Base-by-base conservation (phyloP, 2,797 vertebrate species). In the Mallotus villosus region DNA sequence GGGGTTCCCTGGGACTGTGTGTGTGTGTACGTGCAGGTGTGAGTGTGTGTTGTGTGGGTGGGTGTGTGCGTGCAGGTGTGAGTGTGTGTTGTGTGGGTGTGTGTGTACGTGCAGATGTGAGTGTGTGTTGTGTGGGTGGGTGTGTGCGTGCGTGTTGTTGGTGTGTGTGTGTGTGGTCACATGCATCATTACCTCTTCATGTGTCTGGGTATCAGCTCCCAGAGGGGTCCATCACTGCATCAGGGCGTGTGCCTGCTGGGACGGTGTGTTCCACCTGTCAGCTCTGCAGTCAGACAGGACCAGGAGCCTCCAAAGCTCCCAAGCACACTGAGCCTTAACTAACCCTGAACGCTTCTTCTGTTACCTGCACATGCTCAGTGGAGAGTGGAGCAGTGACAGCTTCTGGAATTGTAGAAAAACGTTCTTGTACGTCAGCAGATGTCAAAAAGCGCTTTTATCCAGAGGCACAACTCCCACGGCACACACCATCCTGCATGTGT, bases 241-340 rank as follows among this genome's bases (percentile, higher is more conserved):
- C 66, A 34, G 89, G 87, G 68, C 73, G 82, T 87, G 86, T 88
- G 88, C 91, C 88, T 89, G 87, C 78, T 76, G 2, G 5, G 60
- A 64, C 89, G 84, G 82, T 55, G 46, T 22, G 87, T 81, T 73
- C 84, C 85, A 84, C 80, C 11, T 73, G 68, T 73, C 82, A 86
- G 84, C 79, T 85, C 75, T 7, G 74, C 61, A 19, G 63, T 74
- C 72, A 80, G 81, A 75, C 37, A 76, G 74, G 72, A 78, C 81
- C 16, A 79, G 22, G 74, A 27, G 9, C 2, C 41, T 12, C 37
- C 37, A 41, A 1, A 41, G 37, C 2, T 12, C 37, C 37, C 8
- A 2, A 41, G 37, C 27, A 27, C 27, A 27, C 27, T 27, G 3
- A 41, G 37, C 37, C 12, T 7, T 7, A 41, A 41, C 37, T 9